phyloP scores from a whole-genome alignment of 1,140 invertebrate species.

The Trissolcus basalis region DNA sequence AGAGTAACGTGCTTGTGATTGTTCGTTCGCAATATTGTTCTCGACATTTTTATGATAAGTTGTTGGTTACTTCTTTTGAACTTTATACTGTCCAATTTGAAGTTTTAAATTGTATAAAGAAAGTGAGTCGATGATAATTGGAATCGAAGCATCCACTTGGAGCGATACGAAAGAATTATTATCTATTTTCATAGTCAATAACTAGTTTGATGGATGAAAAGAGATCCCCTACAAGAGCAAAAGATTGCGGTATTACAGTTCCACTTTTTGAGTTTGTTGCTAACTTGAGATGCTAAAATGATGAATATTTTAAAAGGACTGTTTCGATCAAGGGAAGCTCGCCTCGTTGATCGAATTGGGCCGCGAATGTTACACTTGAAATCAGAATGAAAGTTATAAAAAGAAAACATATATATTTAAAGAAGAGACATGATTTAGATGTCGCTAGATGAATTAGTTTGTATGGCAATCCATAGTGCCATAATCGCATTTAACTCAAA shows the following conservation, averaged over 20 bases:
- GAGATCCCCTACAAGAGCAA: conserved; percentile 13
- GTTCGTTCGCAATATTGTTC: background rate
- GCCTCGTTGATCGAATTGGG: background rate
- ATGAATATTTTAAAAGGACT: no score
- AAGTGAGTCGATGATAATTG: conserved; percentile 16
- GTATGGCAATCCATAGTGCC: conserved; percentile 35
- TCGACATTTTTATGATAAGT: no score
- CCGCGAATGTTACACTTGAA: conserved; percentile 26
- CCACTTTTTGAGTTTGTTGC: conserved; percentile 34
- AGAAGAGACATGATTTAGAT: conserved; percentile 1
- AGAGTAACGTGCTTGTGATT: background rate
- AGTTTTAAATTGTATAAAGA: no score
- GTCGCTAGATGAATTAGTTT: conserved; percentile 27
- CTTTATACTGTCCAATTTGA: no score
- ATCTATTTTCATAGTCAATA: conserved; percentile 48
- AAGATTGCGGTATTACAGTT: conserved; percentile 38
- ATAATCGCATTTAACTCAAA: conserved; percentile 46
- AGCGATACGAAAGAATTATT: conserved; percentile 14
- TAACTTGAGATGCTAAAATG: background rate
- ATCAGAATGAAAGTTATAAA: conserved; percentile 30
- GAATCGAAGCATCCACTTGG: conserved; percentile 33
- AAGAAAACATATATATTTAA: conserved; percentile 10
- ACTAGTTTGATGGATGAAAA: conserved; percentile 15
- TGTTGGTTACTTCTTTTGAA: no score
- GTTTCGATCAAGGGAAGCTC: no score